These are phyloP conservation scores for Pogonocichla stellata DNA, from an alignment of 2,113 vertebrate species.

Conservation along the genomic window DNA sequence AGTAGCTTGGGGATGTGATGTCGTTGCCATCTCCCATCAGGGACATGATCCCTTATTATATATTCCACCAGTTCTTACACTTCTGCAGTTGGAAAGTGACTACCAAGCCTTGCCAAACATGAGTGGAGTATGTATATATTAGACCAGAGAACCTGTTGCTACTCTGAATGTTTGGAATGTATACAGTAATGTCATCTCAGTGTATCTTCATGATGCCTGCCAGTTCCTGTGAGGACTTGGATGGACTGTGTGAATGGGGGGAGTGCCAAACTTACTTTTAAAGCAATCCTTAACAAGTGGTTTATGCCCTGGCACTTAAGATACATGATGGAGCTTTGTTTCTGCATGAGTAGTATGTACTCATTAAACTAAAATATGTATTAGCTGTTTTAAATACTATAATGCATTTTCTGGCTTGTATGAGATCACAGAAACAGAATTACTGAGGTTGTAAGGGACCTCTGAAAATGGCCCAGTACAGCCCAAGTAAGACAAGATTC, in stretches of 20 bases:
- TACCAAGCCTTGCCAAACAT: conserved; percentile 64
- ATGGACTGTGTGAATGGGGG: neutral
- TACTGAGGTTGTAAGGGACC: neutral
- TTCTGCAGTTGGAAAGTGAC: conserved; percentile 70
- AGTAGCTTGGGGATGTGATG: conserved; percentile 81
- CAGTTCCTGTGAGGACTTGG: neutral
- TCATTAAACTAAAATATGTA: neutral
- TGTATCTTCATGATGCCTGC: neutral
- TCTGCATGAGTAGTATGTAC: neutral
- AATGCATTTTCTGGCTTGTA: neutral
- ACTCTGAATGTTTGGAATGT: neutral
- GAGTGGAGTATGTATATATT: conserved; percentile 79
- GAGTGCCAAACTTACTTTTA: neutral
- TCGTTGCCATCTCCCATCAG: conserved; percentile 75
- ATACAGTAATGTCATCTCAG: neutral
- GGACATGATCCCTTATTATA: conserved; percentile 83
- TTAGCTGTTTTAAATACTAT: neutral
- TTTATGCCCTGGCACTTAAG: neutral
- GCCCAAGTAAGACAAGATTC: neutral
- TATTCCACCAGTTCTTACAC: conserved; percentile 82
- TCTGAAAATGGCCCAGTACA: neutral
- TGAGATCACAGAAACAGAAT: neutral
- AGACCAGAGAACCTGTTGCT: neutral
- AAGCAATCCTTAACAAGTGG: neutral
- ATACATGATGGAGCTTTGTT: neutral